Conservation (phyloP, 2,113 vertebrate species). For the Indri indri region DNA sequence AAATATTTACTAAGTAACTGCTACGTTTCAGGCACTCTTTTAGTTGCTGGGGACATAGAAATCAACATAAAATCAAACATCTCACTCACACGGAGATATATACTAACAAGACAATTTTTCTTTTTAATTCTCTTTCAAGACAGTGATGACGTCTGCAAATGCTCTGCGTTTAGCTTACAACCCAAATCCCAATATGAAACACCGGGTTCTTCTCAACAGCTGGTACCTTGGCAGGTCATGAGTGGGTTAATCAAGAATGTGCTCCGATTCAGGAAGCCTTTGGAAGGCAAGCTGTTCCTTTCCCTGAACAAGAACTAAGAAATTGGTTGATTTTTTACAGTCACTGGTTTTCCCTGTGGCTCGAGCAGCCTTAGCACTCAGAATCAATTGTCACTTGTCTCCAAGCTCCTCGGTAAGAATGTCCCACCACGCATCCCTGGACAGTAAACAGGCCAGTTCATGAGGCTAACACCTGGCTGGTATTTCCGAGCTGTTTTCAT, state of each 20-base stretch:
- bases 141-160: not conserved
- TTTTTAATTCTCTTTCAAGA: slow-evolving; percentile 13
- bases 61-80: not conserved
- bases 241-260: slow-evolving; percentile 42
- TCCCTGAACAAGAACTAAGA: slow-evolving; percentile 60
- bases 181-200: not conserved
- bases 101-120: not conserved
- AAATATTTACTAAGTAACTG: not conserved
- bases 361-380: slow-evolving; percentile 14
- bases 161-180: not conserved
- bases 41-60: not conserved
- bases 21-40: not conserved
- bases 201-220: not conserved
- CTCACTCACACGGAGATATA: not conserved
- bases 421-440: not conserved
- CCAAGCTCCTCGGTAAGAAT: not conserved
- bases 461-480: not conserved
- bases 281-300: slow-evolving; percentile 57
- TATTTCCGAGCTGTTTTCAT: not conserved
- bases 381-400: slow-evolving; percentile 52
- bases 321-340: slow-evolving; percentile 57
- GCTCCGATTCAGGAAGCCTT: slow-evolving; percentile 32
- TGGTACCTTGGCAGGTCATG: not conserved
- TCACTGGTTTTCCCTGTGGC: slow-evolving; percentile 52
- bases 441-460: not conserved